These are phyloP conservation scores for Clanis bilineata DNA, from an alignment of 2,888 invertebrate genomes.

Conservation along the genomic window DNA sequence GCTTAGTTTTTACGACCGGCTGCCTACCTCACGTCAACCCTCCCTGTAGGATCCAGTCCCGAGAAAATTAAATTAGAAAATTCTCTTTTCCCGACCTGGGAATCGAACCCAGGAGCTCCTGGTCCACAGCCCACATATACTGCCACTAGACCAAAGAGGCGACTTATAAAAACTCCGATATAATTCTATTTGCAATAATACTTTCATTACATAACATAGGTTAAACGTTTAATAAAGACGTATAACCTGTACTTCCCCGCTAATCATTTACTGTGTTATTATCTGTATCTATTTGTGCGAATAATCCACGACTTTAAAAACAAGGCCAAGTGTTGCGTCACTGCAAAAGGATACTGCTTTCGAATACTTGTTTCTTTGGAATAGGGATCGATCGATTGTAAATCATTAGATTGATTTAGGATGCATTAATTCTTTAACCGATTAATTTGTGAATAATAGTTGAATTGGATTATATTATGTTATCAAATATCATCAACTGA, in stretches of 20 bases:
- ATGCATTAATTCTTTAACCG: neutral
- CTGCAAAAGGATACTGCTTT: neutral
- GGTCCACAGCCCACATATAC: no score
- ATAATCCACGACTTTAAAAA: conserved; percentile 18
- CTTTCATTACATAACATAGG: neutral
- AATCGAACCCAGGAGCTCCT: no score
- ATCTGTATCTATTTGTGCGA: conserved; percentile 24
- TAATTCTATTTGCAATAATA: neutral
- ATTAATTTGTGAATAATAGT: no score
- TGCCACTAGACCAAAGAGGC: no score
- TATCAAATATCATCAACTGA: no score
- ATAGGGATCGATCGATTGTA: neutral
- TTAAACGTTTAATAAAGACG: conserved; percentile 15
- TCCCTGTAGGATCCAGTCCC: no score
- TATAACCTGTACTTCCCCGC: conserved; percentile 29
- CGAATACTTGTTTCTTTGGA: neutral
- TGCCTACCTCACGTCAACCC: no score
- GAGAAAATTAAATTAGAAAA: no score
- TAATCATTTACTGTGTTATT: conserved; percentile 24
- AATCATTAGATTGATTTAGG: neutral
- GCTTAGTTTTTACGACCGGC: no score
- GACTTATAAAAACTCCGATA: no score
- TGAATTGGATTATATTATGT: no score
- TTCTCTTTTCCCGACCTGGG: no score
- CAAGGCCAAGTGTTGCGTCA: conserved; percentile 25